A percentile compares a stretch with the other conserved stretches of the same genome.
These are phyloP conservation scores for Drosophila bocqueti DNA, from an alignment of 1,140 invertebrate genomes.

Conservation along the genomic window DNA sequence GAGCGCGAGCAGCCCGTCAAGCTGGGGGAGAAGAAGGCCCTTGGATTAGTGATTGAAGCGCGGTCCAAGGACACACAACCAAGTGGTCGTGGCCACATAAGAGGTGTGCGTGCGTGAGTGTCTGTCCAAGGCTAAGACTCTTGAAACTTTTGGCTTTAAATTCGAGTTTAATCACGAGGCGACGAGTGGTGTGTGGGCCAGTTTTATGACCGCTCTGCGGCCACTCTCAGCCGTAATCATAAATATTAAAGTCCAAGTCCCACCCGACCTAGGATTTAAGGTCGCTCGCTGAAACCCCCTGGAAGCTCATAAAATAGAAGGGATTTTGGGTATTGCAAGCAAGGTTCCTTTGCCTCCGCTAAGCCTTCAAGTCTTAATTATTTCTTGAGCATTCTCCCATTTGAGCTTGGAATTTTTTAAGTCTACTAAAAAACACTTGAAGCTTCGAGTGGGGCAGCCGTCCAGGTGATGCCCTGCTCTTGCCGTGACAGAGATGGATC, in stretches of 20 bases:
- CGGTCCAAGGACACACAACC: conserved; percentile 1
- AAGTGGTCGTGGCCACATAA: conserved; percentile 51
- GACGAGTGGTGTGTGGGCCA: conserved; percentile 3
- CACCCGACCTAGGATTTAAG: conserved; percentile 1
- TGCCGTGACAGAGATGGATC: conserved; percentile 25
- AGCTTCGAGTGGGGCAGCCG: background rate
- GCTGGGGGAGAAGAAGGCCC: conserved; percentile 80
- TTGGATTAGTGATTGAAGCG: conserved; percentile 43
- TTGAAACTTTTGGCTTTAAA: conserved; percentile 64
- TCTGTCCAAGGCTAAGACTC: conserved; percentile 22
- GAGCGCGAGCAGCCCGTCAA: conserved; percentile 91
- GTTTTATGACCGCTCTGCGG: conserved; percentile 69
- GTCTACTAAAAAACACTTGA: background rate
- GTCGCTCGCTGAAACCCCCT: background rate
- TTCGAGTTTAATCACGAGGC: conserved; percentile 50
- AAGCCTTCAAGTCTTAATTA: conserved; percentile 2
- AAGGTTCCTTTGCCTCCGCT: background rate
- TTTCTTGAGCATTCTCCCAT: background rate
- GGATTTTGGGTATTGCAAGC: background rate
- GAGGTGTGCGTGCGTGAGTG: conserved; percentile 2
- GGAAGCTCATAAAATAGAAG: background rate
- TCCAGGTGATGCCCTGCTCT: conserved; percentile 5
- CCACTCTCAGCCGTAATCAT: conserved; percentile 55
- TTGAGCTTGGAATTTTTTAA: background rate
- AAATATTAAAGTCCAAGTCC: conserved; percentile 72